These are phyloP conservation scores for Onthophagus sagittarius DNA, from an alignment of 2,888 invertebrate genomes.

Conservation along the genomic window DNA sequence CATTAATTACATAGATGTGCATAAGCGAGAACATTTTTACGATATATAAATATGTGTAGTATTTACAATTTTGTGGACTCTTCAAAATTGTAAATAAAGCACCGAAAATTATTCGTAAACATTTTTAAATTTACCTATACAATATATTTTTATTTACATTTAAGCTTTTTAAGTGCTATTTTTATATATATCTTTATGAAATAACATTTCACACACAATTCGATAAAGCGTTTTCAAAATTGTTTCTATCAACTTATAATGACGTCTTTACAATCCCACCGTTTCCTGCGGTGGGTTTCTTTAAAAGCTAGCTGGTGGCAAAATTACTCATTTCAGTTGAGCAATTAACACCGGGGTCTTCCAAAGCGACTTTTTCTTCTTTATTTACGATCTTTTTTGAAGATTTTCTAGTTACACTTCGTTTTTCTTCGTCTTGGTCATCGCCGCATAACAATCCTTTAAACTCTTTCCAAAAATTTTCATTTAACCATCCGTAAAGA, in stretches of 20 bases:
- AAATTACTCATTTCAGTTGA: conserved; percentile 49
- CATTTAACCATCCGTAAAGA: conserved; percentile 90
- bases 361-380: conserved; percentile 38
- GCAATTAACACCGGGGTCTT: conserved; percentile 49
- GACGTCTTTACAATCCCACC: background rate
- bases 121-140: background rate
- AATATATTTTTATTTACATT: background rate
- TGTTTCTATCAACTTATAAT: background rate
- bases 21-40: background rate
- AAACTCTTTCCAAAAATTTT: conserved; percentile 89
- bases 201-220: background rate
- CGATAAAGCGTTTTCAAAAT: background rate
- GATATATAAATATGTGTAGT: background rate
- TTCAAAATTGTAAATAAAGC: background rate
- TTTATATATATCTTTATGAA: background rate
- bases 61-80: background rate
- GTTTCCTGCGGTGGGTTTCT: conserved; percentile 16
- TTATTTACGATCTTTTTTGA: conserved; percentile 43
- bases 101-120: background rate
- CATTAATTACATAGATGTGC: background rate
- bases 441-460: conserved; percentile 64
- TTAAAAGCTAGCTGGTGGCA: conserved; percentile 47
- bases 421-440: conserved; percentile 24
- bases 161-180: background rate
- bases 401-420: conserved; percentile 34